Conservation (phyloP, 2,888 invertebrate species). For the Nyleta sp. region DNA sequence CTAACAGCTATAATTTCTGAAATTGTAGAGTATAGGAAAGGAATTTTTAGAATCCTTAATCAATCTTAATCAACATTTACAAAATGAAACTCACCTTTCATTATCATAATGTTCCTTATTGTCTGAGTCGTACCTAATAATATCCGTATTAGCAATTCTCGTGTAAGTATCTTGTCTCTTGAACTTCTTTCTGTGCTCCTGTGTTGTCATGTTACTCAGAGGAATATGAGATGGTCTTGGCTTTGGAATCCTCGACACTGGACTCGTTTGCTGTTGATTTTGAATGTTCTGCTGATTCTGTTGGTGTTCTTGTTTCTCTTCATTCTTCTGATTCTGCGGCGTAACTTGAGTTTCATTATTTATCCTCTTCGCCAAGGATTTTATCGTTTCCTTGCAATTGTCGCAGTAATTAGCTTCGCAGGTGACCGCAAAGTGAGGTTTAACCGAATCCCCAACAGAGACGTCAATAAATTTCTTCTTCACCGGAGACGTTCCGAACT, state of each 20-base stretch:
- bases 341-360: constrained; percentile 72
- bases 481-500: constrained; percentile 79
- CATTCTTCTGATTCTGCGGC: constrained; percentile 41
- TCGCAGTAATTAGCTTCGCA: constrained; percentile 85
- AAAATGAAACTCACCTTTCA: constrained; percentile 56
- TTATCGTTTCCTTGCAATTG: constrained; percentile 85
- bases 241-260: constrained; percentile 72
- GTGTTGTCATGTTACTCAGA: constrained; percentile 45
- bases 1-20: too few relatives aligned
- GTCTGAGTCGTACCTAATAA: constrained; percentile 77
- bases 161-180: constrained; percentile 81
- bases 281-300: constrained; percentile 21
- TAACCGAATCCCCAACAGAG: constrained; percentile 83
- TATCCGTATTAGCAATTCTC: constrained; percentile 72
- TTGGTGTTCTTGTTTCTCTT: constrained; percentile 5
- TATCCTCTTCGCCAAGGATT: constrained; percentile 83
- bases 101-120: constrained; percentile 77
- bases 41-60: too few relatives aligned
- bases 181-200: constrained; percentile 74
- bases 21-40: too few relatives aligned
- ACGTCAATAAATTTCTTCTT: constrained; percentile 83
- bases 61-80: too few relatives aligned
- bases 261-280: constrained; percentile 63
- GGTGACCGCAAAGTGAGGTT: constrained; percentile 83
- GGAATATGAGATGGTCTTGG: constrained; percentile 77